phyloP scores from a whole-genome alignment of 2,888 invertebrate species.

The Eilema caniola region DNA sequence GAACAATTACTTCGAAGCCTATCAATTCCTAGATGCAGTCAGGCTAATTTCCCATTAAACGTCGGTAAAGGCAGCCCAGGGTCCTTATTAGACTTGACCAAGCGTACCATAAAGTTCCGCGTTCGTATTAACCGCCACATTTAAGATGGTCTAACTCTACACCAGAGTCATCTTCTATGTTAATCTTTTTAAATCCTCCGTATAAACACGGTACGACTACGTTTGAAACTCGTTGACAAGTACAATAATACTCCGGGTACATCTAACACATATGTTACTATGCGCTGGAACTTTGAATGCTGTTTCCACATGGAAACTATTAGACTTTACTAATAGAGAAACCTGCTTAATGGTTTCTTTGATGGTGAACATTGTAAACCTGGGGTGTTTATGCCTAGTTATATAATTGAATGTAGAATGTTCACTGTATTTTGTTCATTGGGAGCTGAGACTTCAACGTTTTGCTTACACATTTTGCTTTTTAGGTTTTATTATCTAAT shows the following conservation, averaged over 20 bases:
- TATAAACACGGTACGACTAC: too few relatives aligned
- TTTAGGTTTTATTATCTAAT: not conserved
- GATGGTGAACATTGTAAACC: slow-evolving; percentile 5
- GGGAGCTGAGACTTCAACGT: not conserved
- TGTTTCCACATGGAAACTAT: slow-evolving; percentile 16
- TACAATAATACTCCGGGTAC: too few relatives aligned
- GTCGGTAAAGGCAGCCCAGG: not conserved
- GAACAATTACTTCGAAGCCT: slow-evolving; percentile 11
- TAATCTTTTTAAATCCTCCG: too few relatives aligned
- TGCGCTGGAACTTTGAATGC: slow-evolving; percentile 14
- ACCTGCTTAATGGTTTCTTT: slow-evolving; percentile 15
- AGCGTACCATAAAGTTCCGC: too few relatives aligned
- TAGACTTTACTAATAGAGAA: slow-evolving; percentile 13
- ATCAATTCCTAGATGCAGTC: slow-evolving; percentile 5
- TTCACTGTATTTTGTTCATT: not conserved
- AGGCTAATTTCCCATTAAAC: slow-evolving; percentile 14
- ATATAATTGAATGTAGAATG: not conserved
- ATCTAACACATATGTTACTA: not conserved
- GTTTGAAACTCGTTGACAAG: too few relatives aligned
- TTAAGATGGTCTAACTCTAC: too few relatives aligned
- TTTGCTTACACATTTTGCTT: not conserved
- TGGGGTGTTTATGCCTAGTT: slow-evolving; percentile 2
- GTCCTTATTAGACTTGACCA: too few relatives aligned
- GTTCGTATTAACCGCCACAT: too few relatives aligned
- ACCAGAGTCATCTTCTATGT: too few relatives aligned